These are phyloP conservation scores for Drosophila erecta DNA, from an alignment of 1,140 invertebrate species.

Conservation along the genomic window DNA sequence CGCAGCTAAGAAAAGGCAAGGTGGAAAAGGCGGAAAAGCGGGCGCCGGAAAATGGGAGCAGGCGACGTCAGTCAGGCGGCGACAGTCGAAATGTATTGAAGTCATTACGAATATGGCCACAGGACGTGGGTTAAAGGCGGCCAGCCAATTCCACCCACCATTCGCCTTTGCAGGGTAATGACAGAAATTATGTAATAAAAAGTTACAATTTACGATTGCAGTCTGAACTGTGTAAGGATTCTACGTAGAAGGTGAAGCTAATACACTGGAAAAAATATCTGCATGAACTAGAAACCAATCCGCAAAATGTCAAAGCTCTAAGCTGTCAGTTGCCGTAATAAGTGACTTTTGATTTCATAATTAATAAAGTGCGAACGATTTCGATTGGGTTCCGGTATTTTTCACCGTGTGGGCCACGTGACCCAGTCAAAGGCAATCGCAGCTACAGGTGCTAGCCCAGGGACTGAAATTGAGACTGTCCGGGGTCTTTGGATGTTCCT, in stretches of 20 bases:
- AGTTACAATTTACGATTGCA: slow-evolving; percentile 83
- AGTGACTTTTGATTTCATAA: background rate
- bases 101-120: slow-evolving; percentile 79
- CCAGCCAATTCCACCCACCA: slow-evolving; percentile 38
- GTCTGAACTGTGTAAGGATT: slow-evolving; percentile 13
- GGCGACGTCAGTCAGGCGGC: slow-evolving; percentile 62
- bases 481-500: slow-evolving; percentile 16
- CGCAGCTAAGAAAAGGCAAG: slow-evolving; percentile 51
- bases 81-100: slow-evolving; percentile 82
- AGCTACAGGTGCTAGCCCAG: slow-evolving; percentile 63
- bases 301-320: too few species aligned
- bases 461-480: slow-evolving; percentile 31
- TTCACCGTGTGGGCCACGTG: slow-evolving; percentile 48
- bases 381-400: background rate
- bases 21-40: slow-evolving; percentile 22
- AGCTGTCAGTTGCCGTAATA: too few species aligned
- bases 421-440: slow-evolving; percentile 51
- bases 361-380: background rate
- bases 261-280: slow-evolving; percentile 2
- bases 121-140: slow-evolving; percentile 64
- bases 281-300: background rate
- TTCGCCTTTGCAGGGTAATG: slow-evolving; percentile 67
- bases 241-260: slow-evolving; percentile 1
- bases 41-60: slow-evolving; percentile 20
- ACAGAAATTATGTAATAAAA: slow-evolving; percentile 84